A percentile compares a stretch with the other conserved stretches of the same genome.
These are phyloP conservation scores for Zaprionus ornatus DNA, from an alignment of 1,140 invertebrate species.

Conservation along the genomic window DNA sequence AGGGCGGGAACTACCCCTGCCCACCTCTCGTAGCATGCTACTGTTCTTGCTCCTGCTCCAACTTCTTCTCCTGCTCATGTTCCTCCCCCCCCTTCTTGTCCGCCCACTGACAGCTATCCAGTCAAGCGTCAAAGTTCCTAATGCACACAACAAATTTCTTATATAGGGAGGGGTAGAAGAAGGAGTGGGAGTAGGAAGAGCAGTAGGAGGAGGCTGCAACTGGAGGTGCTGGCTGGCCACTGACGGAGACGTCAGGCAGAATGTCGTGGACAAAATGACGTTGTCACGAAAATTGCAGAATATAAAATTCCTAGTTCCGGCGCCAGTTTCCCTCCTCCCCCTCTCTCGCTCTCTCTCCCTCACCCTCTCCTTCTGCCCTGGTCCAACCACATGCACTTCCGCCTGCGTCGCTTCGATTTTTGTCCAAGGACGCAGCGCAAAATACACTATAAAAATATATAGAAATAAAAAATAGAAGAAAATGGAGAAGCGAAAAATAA, in stretches of 20 bases:
- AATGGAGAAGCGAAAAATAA: constrained; percentile 37
- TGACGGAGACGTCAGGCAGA: constrained; percentile 69
- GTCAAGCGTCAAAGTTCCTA: constrained; percentile 82
- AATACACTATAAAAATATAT: constrained; percentile 71
- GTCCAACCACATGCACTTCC: constrained; percentile 64
- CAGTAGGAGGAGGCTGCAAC: not conserved
- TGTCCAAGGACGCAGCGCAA: constrained; percentile 65
- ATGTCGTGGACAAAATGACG: constrained; percentile 83
- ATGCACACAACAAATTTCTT: constrained; percentile 84
- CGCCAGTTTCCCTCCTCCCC: constrained; percentile 43
- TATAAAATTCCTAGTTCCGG: constrained; percentile 83
- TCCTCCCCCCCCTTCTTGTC: not conserved
- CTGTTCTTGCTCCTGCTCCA: not conserved
- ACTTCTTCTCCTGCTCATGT: constrained; percentile 3
- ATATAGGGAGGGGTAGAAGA: constrained; percentile 39
- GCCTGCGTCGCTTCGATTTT: constrained; percentile 69
- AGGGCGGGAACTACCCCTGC: not conserved
- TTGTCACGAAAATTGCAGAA: constrained; percentile 83
- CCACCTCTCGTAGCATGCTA: constrained; percentile 1
- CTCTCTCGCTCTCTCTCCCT: constrained; percentile 27
- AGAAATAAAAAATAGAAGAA: constrained; percentile 44
- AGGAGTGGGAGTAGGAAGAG: not conserved
- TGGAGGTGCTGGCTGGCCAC: constrained; percentile 51
- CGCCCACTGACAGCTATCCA: constrained; percentile 76
- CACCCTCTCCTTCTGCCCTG: constrained; percentile 14